Evolutionary conservation across 2,113 vertebrate species (phyloP).

Genomic region (Toxotes chatareus): DNA sequence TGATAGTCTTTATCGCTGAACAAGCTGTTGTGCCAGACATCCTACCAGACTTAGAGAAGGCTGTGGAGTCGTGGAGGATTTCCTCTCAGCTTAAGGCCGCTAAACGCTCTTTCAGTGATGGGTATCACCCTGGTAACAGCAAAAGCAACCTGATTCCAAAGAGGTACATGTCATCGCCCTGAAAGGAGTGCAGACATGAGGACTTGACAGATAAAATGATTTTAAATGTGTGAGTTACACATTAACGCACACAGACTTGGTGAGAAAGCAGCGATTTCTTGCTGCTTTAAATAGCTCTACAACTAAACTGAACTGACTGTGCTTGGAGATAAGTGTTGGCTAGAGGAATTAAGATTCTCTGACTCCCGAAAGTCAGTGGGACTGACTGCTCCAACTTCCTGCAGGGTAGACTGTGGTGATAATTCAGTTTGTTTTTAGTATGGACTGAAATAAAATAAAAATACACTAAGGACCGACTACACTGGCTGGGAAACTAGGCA

Average conservation of each 20-base stretch:
- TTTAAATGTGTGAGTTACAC: conserved; percentile 20
- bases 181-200: conserved; percentile 21
- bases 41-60: conserved; percentile 75
- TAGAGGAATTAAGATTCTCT: background rate
- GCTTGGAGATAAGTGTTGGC: background rate
- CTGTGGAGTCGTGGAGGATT: conserved; percentile 59
- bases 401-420: background rate
- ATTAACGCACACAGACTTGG: background rate
- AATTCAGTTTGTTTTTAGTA: conserved; percentile 1
- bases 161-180: conserved; percentile 67
- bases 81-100: conserved; percentile 10
- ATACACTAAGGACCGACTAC: conserved; percentile 19
- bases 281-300: background rate
- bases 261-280: background rate
- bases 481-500: background rate
- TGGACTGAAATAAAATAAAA: conserved; percentile 1
- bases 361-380: conserved; percentile 10
- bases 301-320: conserved; percentile 10
- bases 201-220: conserved; percentile 4
- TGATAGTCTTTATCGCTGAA: conserved; percentile 72
- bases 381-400: background rate
- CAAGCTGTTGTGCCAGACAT: conserved; percentile 76
- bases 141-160: conserved; percentile 21
- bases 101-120: conserved; percentile 45
- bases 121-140: conserved; percentile 9